Evolutionary conservation across 1,140 invertebrate genomes (phyloP), one percentile per base, ranked within the genome.

Genomic region (Phymastichus coffea): DNA sequence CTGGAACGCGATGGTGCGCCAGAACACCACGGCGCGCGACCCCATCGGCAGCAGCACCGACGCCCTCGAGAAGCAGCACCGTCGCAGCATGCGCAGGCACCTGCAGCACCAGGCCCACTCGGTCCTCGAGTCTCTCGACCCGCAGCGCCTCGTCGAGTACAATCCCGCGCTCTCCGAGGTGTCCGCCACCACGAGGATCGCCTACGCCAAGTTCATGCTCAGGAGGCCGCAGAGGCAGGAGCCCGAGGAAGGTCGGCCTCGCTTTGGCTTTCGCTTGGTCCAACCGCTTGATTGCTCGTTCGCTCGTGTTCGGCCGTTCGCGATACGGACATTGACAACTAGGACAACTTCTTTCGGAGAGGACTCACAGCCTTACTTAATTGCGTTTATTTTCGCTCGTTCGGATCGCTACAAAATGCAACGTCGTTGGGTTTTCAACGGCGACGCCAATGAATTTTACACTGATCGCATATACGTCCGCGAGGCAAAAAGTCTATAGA

Each of bases 151-250:
- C 22, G 72, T 91, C 61, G 88, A 91, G 70, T 93, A 88, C 70
- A 93, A 93, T 82, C 91, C 91, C 0, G 89, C 88, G 69, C 74
- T 93, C 33, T 84, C 85, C 6, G 84, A 84, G 7, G 85, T 92
- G 0, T 85, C 89, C 1, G 86, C 88, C 3, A 86, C 85, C 1
- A 90, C 90, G 1, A 81, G 90, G 66, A 84, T 92, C 15, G 91
- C 91, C 2, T 93, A 93, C 65, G 90, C 90, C 25, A 93, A 92
- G 73, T 93, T 93, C 69, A 93, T 93, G 85, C 84, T 87, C 35
- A 86, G 80, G 49, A 85, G 86, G 64, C 40, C 60, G 81, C 47
- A 0, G 9, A 23, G 15, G 14, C 68, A 56, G 43, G 52, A 55
- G 0, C 12, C 1, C 1, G 4, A 37, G 7, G 43, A 46, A 48